These are phyloP conservation scores for Narcine bancroftii DNA, from an alignment of 2,113 vertebrate species.

Conservation along the genomic window DNA sequence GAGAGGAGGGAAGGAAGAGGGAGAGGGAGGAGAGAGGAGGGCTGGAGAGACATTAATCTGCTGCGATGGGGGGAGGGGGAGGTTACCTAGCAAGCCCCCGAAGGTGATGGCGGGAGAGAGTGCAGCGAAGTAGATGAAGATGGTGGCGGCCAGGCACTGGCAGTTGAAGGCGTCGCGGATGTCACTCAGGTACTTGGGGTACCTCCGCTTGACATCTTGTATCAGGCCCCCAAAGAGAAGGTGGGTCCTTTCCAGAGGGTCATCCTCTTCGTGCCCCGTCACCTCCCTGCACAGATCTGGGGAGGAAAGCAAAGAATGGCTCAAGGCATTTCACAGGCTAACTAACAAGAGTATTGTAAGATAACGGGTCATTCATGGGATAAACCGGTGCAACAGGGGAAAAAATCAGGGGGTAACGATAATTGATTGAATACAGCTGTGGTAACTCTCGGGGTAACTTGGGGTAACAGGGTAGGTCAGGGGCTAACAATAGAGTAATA, in stretches of 20 bases:
- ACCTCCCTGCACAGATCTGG: slow-evolving; percentile 62
- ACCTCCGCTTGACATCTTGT: slow-evolving; percentile 85
- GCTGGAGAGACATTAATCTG: neutral
- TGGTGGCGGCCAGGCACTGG: slow-evolving; percentile 84
- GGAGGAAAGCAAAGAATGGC: neutral
- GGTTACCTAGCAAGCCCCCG: slow-evolving; percentile 84
- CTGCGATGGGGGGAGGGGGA: neutral
- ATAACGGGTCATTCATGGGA: neutral
- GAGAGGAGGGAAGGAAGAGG: neutral
- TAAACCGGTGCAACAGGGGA: neutral
- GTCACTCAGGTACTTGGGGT: slow-evolving; percentile 85
- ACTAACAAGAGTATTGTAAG: too few species aligned
- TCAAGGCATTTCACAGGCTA: neutral
- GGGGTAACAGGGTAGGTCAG: neutral
- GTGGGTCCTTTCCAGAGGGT: slow-evolving; percentile 81
- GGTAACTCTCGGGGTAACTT: neutral
- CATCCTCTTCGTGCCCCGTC: slow-evolving; percentile 70
- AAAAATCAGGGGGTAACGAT: too few species aligned
- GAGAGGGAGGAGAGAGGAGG: neutral
- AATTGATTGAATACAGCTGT: too few species aligned
- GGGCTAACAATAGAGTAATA: neutral
- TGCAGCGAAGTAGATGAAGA: slow-evolving; percentile 97
- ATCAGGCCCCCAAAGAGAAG: slow-evolving; percentile 86
- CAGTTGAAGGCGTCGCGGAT: slow-evolving; percentile 81
- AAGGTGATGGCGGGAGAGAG: slow-evolving; percentile 96